Base-by-base conservation (phyloP, 2,113 vertebrate species). In the Halcyon malimbica region DNA sequence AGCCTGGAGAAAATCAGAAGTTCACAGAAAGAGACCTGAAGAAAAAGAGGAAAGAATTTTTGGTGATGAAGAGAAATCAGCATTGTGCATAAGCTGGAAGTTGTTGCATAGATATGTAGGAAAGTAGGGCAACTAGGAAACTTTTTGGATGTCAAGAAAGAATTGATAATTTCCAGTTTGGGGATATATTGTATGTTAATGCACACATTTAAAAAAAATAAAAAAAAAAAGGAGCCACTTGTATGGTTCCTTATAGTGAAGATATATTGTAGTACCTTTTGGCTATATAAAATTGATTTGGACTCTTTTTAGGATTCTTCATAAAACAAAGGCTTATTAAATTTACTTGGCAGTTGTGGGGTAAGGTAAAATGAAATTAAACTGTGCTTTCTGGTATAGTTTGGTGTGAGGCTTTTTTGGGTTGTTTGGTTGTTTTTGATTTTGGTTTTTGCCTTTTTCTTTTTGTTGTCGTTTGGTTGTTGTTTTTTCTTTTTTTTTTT, bases 321-420 rank as follows among this genome's bases (percentile, higher is more conserved):
- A 95, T 98, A 97, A 98, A 98, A 96, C 96, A 98, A 97, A 97
- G 90, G 80, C 96, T 98, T 97, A 98, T 96, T 98, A 98, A 93
- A 96, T 97, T 98, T 96, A 86, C 90, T 97, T 98, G 97, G 96
- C 96, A 97, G 93, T 94, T 98, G 85, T 95, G 92, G 54, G 18
- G 92, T 87, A 96, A 97, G 86, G 93, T 96, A 93, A 95, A 96
- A 96, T 95, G 62, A 97, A 96, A 89, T 53, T 92, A 90, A 97
- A 85, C 95, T 96, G 64, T 84, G 56, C 77, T 93, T 92, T 46
- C 51, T 42, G 37, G 7, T 65, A 9, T 53, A 20, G 21, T 50
- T 50, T 50, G 2, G 29, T 18, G 53, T 37, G 54, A 25, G 21
- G 59, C 59, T 79, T 78, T 33, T 31, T 29, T 17, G 53, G 26